phyloP scores from a whole-genome alignment of 2,113 vertebrate genomes.

The Microtus montanus region DNA sequence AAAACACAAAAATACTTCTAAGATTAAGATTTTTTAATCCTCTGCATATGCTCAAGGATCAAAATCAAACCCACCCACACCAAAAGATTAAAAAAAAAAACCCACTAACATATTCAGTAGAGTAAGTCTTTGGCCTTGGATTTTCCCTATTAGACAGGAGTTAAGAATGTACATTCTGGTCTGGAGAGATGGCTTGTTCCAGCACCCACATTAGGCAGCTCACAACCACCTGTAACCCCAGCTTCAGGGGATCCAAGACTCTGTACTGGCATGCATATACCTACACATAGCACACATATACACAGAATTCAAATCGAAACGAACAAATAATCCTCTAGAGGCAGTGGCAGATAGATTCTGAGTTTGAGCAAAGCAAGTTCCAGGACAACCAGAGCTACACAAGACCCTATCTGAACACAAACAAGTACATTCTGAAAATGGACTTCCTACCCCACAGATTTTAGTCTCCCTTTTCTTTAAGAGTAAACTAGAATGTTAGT shows the following conservation, averaged over 20 bases:
- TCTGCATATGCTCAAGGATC: slow-evolving; percentile 6
- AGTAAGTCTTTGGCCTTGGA: background rate
- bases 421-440: background rate
- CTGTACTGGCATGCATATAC: background rate
- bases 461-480: background rate
- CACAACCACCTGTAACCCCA: background rate
- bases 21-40: slow-evolving; percentile 26
- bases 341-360: background rate
- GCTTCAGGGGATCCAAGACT: background rate
- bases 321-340: background rate
- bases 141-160: background rate
- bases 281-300: background rate
- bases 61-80: slow-evolving; percentile 22
- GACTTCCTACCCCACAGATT: slow-evolving; percentile 22
- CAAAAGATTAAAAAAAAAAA: background rate
- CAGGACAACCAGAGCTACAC: background rate
- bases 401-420: background rate
- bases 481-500: slow-evolving; percentile 35
- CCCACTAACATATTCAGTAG: background rate
- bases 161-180: background rate
- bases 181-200: background rate
- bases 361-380: background rate
- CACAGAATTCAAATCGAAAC: background rate
- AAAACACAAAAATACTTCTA: slow-evolving; percentile 6
- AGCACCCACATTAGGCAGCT: background rate